Evolutionary conservation across 2,888 invertebrate species (phyloP), one percentile per base, ranked within the genome.

Genomic region (Temnothorax ravouxi): DNA sequence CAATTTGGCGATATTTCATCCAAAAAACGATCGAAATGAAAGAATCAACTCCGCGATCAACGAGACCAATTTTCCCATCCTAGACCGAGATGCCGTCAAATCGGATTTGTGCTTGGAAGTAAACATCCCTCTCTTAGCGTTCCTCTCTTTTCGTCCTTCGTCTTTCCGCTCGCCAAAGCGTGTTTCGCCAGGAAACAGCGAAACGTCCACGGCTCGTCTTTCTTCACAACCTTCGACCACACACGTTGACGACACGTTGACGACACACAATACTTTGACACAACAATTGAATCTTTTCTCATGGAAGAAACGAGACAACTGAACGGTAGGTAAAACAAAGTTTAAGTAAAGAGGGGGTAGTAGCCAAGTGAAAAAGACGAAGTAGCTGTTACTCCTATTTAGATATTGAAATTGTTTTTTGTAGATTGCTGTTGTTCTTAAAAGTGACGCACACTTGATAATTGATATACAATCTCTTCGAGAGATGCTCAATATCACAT

Each of bases 31-130:
- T 69, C 69, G 83, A 66, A 54, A 13, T 52, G n/a, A 85, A 54
- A 56, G 15, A 41, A 56, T 54, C 38, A 21, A 0, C 9, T 18
- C 5, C 38, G 74, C 52, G 52, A 81, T 50, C 18, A 59, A 76
- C 59, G 74, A 61, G 59, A 74, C 34, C 18, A 54, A 77, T 83
- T 79, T 69, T 62, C 82, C 87, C 84, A 90, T 88, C 88, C 80
- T 80, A 61, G 56, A 90, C 84, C 76, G 76, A 82, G 88, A 87
- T 85, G 84, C 82, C 75, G 76, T 72, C 62, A 75, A 85, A 86
- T 89, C 82, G 79, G 81, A 86, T 91, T 90, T 91, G 88, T 91
- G 88, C 91, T 88, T 90, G 18, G 86, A 91, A 89, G 87, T 88
- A 87, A 90, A 87, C 71, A 75, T 76, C 38, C 47, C 18, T 83